Conservation (phyloP, 2,888 invertebrate genomes). For the Griposia aprilina region DNA sequence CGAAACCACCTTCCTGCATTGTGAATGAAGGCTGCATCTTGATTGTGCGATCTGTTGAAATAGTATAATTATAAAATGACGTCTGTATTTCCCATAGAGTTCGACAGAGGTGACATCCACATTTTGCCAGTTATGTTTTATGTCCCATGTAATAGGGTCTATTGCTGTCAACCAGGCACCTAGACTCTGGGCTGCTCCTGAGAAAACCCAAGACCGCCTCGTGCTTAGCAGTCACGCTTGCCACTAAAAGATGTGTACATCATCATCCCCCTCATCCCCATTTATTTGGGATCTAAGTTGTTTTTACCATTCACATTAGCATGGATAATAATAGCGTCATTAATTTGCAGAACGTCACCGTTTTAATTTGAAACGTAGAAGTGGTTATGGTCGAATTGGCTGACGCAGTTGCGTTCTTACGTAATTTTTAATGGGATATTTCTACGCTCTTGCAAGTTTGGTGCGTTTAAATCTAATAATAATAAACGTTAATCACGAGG, state of each 20-base stretch:
- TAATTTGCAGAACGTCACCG: not conserved
- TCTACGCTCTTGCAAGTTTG: not conserved
- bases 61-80: conserved; percentile 26
- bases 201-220: no score
- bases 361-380: conserved; percentile 7
- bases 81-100: not conserved
- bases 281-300: not conserved
- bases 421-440: not conserved
- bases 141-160: not conserved
- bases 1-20: conserved; percentile 84
- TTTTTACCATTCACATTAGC: not conserved
- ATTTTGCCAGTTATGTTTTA: not conserved
- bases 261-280: not conserved
- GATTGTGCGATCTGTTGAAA: conserved; percentile 45
- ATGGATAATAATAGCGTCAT: not conserved
- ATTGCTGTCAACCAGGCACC: not conserved
- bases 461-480: not conserved
- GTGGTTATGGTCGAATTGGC: not conserved
- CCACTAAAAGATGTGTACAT: not conserved
- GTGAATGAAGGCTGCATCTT: conserved; percentile 80
- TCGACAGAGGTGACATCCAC: not conserved
- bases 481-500: not conserved
- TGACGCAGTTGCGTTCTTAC: conserved; percentile 19
- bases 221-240: not conserved
- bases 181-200: not conserved